Conservation (phyloP, 2,113 vertebrate genomes). For the Platanista minor region DNA sequence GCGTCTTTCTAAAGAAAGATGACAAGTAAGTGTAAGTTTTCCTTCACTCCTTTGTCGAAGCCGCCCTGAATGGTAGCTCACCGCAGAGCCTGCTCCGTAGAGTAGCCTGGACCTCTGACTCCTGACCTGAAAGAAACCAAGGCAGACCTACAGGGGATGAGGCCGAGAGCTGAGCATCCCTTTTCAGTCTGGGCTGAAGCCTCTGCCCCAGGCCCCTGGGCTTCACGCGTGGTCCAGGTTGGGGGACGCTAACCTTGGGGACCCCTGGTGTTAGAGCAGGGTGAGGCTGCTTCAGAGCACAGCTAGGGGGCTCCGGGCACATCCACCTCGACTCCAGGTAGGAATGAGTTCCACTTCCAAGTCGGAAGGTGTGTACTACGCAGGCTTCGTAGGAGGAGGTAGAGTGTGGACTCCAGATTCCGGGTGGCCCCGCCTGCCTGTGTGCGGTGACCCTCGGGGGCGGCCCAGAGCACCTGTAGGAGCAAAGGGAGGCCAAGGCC, state of each 20-base stretch:
- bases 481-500: neutral
- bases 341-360: neutral
- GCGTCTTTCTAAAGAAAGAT: slow-evolving; percentile 95
- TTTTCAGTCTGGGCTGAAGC: neutral
- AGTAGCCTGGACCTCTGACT: neutral
- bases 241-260: neutral
- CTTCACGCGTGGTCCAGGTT: neutral
- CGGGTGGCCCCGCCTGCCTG: neutral
- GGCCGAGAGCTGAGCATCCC: neutral
- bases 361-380: neutral
- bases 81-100: no score
- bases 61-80: neutral
- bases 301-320: neutral
- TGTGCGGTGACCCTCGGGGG: neutral
- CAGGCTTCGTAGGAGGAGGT: neutral
- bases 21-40: slow-evolving; percentile 85
- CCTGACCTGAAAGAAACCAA: neutral
- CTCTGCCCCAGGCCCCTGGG: accelerated
- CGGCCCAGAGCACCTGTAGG: neutral
- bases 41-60: neutral
- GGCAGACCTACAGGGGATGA: neutral
- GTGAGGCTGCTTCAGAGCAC: neutral
- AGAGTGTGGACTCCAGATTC: neutral
- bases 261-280: neutral
- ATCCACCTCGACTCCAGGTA: neutral